Base-by-base conservation (phyloP, 92 coral and sea anemone genomes). In the Anthopleura xanthogrammica region DNA sequence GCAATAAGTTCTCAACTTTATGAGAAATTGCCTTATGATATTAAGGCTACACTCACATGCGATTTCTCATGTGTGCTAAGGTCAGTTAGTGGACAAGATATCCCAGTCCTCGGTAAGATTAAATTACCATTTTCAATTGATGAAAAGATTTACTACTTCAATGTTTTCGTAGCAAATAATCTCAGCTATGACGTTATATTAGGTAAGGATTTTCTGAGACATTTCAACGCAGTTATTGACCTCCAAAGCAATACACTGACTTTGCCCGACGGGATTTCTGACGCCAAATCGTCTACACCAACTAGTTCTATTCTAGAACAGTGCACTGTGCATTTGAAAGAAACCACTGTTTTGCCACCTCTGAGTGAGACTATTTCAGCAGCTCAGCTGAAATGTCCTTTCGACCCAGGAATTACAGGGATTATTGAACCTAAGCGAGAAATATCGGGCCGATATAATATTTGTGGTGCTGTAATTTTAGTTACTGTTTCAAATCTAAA, bases 381-480 rank as follows among this genome's bases (percentile, higher is more conserved):
- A 5, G 82, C 60, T 4, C 57, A 12, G 22, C 43, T 83, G 14
- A 50, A 57, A 16, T 20, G 36, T 48, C 68, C 74, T 19, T 72
- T n/a, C 23, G 40, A 71, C 22, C 79, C 55, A 23, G 90, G 81
- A 48, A 55, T 77, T 5, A 46, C 57, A 66, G 82, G 90, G 7
- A 55, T 87, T 16, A 78, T 82, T 6, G 79, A 87, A 17, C 86
- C 89, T 41, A 77, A 73, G 16, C 50, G 50, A 0, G 2, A 1
- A 7, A 0, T 43, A 2, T 4, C 50, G 50, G 50, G 1, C 0
- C 4, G 7, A 2, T 77, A 85, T 83, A 46, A 86, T 43, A 54
- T 91, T 8, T 79, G 80, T 42, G 89, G 91, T 20, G 81, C 92
- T 5, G 41, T 87, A 1, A 79, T 73, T 42, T 50, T 88, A 16